Evolutionary conservation across 1,140 invertebrate species (phyloP).

Genomic region (Drosophila quadrilineata): DNA sequence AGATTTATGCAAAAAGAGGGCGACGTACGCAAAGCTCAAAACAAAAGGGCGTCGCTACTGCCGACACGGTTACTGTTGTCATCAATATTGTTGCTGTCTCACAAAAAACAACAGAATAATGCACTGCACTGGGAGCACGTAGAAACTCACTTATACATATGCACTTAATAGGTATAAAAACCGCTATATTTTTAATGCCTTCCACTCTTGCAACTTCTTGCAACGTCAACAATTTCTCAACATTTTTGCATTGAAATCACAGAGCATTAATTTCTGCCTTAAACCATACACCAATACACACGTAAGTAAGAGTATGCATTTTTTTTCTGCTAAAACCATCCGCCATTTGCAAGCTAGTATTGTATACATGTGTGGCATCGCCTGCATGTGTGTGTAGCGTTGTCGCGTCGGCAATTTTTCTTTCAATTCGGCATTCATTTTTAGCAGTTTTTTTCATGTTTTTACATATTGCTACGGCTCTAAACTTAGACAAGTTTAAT

Average conservation of each 20-base stretch:
- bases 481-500: conserved; percentile 25
- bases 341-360: conserved; percentile 72
- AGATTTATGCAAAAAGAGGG: conserved; percentile 39
- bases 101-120: conserved; percentile 56
- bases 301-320: conserved; percentile 51
- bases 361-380: conserved; percentile 34
- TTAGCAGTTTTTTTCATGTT: conserved; percentile 3
- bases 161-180: conserved; percentile 1
- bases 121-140: conserved; percentile 45
- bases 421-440: conserved; percentile 38
- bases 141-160: conserved; percentile 28
- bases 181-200: conserved; percentile 30
- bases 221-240: conserved; percentile 74
- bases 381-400: conserved; percentile 43
- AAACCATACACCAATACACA: conserved; percentile 13
- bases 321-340: conserved; percentile 62
- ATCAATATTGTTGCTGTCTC: not conserved
- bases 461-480: conserved; percentile 28
- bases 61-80: not conserved
- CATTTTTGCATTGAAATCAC: conserved; percentile 58
- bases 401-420: conserved; percentile 69
- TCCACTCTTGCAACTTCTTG: conserved; percentile 47
- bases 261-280: conserved; percentile 39
- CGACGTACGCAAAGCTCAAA: conserved; percentile 44
- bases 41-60: conserved; percentile 70